Conservation (phyloP, 1,140 invertebrate genomes). For the Callitettix versicolor region DNA sequence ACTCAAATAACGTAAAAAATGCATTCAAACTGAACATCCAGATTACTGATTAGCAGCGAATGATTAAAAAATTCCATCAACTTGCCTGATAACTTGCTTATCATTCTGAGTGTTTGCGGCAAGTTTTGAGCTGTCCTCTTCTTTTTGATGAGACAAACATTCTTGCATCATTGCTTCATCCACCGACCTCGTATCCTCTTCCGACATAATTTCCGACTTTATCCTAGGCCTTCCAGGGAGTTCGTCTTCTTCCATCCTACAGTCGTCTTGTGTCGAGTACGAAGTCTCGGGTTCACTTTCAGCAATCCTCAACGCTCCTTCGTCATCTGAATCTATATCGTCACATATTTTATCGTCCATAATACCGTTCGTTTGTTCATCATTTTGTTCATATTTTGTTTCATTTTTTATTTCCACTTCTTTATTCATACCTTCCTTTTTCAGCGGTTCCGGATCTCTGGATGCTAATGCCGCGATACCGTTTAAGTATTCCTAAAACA, state of each 20-base stretch:
- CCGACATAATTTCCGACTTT: no score
- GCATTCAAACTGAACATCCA: no score
- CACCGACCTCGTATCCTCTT: no score
- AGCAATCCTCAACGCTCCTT: slow-evolving; percentile 7
- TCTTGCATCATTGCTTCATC: no score
- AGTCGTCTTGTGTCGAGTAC: no score
- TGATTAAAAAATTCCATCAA: no score
- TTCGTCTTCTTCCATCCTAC: no score
- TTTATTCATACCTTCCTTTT: neutral
- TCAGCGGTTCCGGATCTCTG: neutral
- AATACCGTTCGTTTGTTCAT: neutral
- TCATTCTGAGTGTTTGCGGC: neutral
- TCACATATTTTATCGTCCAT: no score
- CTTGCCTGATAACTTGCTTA: no score
- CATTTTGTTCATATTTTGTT: neutral
- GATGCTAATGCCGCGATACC: slow-evolving; percentile 1
- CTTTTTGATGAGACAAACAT: neutral
- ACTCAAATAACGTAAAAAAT: no score
- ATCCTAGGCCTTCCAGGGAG: no score
- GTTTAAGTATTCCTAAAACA: slow-evolving; percentile 9
- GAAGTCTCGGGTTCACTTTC: neutral
- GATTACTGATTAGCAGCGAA: no score
- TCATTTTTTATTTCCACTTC: neutral
- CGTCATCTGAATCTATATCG: slow-evolving; percentile 2
- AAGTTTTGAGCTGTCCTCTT: neutral